Base-by-base conservation (phyloP, 2,113 vertebrate genomes). In the Oreochromis spilurus region DNA sequence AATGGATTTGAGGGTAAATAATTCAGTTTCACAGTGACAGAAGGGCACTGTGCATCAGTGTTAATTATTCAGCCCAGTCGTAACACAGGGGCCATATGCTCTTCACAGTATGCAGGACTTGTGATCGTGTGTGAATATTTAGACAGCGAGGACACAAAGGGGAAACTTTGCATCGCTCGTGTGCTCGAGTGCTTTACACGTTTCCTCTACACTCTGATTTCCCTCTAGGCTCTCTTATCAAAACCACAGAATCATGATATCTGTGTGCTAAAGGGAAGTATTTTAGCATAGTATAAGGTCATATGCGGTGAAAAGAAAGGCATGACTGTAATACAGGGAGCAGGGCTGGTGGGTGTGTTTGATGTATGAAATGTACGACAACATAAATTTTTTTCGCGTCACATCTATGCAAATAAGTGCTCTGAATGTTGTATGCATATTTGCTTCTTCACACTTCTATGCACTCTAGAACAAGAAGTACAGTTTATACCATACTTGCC, bases 21-120 rank as follows among this genome's bases (percentile, higher is more conserved):
- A 95, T 95, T 95, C 83, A 94, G 89, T 85, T 88, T 82, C 75
- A 65, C 19, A 43, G 80, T 62, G 91, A 92, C 94, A 95, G 93
- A 92, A 94, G 92, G 92, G 84, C 84, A 92, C 88, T 78, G 26
- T 79, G 90, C 85, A 91, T 92, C 83, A 80, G 90, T 82, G 89
- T 94, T 91, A 94, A 95, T 96, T 94, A 95, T 95, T 96, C 86
- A 95, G 90, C 36, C 34, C 86, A 62, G 81, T 85, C 24, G 58
- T 79, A 88, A 86, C 82, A 91, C 62, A 79, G 6, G 26, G 86
- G 60, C 91, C 87, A 94, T 92, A 89, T 95, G 93, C 87, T 90
- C 81, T 17, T 70, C 79, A 19, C 58, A 19, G 57, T 81, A 82
- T 45, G 75, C 83, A 82, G 62, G 70, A 57, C 85, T 84, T 87